Evolutionary conservation across 2,888 invertebrate species (phyloP), one percentile per base, ranked within the genome.

Genomic region (Tetropium fuscum): DNA sequence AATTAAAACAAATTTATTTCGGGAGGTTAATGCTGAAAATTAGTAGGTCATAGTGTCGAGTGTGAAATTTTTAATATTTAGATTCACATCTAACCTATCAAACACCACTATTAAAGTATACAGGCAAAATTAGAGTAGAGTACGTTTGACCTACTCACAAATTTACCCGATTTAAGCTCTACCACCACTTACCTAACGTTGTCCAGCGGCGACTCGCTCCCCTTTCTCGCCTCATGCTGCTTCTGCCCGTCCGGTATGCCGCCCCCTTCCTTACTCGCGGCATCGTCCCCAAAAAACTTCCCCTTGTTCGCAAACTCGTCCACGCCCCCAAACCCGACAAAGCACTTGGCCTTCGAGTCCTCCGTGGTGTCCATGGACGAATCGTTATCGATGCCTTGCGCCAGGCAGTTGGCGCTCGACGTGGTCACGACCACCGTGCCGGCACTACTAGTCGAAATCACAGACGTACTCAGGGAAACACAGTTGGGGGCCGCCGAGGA

Each of bases 381-480:
- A 13, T 53, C 62, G 34, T 57, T 56, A 13, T 45, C 55, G 34
- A 16, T 11, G 13, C 68, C 72, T 32, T 74, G 68, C 15, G 77
- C 68, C 32, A 78, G 75, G 40, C 77, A 75, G n/a, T 80, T 73
- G 25, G 77, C 77, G 48, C 73, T 70, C 62, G 74, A 69, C 19
- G 75, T 64, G 38, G 76, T 20, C 20, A 58, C 44, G 5, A 58
- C 25, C 41, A 44, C 57, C 19, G 58, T 53, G n/a, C 53, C 44
- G 2, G 45, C 51, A 47, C 57, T 57, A 58, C 58, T 65, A 63
- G 53, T 66, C 22, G 68, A 58, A 59, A 68, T 68, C 68, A 68
- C 68, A 64, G 66, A 66, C 40, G 66, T 60, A 59, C 61, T 64
- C 10, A 56, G 54, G 47, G 57, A 55, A 25, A 58, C 43, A 49